These are phyloP conservation scores for Drosophila macrothrix DNA, from an alignment of 2,888 invertebrate genomes.

Conservation along the genomic window DNA sequence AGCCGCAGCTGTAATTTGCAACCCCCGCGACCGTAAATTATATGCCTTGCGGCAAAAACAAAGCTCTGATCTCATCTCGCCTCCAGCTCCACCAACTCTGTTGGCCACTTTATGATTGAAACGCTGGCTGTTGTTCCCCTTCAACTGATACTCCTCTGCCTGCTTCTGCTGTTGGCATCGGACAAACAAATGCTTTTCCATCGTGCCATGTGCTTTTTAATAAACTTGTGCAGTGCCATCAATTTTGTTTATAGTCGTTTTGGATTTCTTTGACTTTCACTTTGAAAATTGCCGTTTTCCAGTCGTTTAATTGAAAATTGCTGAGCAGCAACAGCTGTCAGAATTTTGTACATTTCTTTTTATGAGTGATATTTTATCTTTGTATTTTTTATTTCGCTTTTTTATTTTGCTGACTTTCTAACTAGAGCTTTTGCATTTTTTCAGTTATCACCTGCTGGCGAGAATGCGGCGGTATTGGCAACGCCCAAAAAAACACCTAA, in stretches of 20 bases:
- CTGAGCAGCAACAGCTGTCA: constrained; percentile 17
- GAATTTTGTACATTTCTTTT: constrained; percentile 20
- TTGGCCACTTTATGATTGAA: constrained; percentile 74
- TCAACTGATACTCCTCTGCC: not conserved
- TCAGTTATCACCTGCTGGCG: constrained; percentile 66
- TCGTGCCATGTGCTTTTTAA: constrained; percentile 66
- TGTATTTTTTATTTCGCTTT: constrained; percentile 11
- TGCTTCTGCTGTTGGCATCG: constrained; percentile 8
- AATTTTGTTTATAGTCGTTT: constrained; percentile 78
- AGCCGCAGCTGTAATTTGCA: constrained; percentile 69
- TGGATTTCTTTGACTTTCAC: constrained; percentile 63
- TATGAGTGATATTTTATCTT: constrained; percentile 36
- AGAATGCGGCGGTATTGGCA: constrained; percentile 81
- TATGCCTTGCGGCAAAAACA: constrained; percentile 59
- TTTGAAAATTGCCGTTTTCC: constrained; percentile 50
- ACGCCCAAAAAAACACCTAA: constrained; percentile 91
- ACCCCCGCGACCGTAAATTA: constrained; percentile 68
- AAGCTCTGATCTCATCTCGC: constrained; percentile 33
- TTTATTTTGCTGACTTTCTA: constrained; percentile 45
- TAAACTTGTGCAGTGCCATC: constrained; percentile 77
- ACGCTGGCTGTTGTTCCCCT: constrained; percentile 24
- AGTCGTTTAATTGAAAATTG: constrained; percentile 60
- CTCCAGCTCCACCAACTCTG: constrained; percentile 25
- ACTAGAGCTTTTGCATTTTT: constrained; percentile 54
- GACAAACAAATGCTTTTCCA: constrained; percentile 30